These are phyloP conservation scores for Oncorhynchus mykiss DNA, from an alignment of 2,113 vertebrate genomes.

Conservation along the genomic window DNA sequence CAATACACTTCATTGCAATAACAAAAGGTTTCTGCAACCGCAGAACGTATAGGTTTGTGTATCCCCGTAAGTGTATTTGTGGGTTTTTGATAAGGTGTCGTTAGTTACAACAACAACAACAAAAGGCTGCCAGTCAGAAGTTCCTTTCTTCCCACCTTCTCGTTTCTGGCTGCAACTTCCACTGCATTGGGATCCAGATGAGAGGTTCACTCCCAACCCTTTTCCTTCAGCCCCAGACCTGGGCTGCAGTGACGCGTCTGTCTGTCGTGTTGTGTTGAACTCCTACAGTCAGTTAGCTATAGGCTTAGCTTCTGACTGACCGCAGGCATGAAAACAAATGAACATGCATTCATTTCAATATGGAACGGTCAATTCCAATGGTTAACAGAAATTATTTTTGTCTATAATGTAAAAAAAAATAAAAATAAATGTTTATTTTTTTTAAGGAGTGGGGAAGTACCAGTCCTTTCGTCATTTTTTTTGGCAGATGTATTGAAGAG, in stretches of 20 bases:
- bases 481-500: neutral
- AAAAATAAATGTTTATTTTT: too few relatives aligned
- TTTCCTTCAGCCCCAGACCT: conserved; percentile 30
- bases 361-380: too few relatives aligned
- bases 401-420: too few relatives aligned
- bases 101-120: neutral
- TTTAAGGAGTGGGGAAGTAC: neutral
- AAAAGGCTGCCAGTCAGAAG: conserved; percentile 15
- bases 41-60: neutral
- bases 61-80: neutral
- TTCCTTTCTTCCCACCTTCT: conserved; percentile 42
- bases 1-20: conserved; percentile 30
- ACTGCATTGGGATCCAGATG: conserved; percentile 30
- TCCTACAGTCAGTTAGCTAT: neutral
- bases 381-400: too few relatives aligned
- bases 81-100: neutral
- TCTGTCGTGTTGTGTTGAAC: neutral
- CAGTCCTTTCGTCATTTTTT: neutral
- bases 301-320: neutral
- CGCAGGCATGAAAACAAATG: too few relatives aligned
- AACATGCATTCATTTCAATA: too few relatives aligned
- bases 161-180: conserved; percentile 25
- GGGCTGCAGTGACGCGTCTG: conserved; percentile 38
- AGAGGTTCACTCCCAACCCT: conserved; percentile 19
- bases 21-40: neutral